These are phyloP conservation scores for Itoplectis maculator DNA, from an alignment of 2,888 invertebrate species.

Conservation along the genomic window DNA sequence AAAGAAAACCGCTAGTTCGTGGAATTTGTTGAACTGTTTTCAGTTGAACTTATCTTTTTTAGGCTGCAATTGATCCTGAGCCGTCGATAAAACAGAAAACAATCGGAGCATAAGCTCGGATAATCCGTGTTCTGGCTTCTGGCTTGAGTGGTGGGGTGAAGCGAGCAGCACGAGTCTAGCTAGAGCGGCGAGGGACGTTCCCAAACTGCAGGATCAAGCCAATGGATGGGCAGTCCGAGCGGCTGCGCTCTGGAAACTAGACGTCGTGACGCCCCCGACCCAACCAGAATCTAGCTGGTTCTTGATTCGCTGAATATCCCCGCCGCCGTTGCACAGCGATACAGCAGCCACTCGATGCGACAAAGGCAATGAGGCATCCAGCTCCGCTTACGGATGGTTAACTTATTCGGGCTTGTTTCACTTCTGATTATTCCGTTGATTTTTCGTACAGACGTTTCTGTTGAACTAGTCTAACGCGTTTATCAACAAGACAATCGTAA, in stretches of 20 bases:
- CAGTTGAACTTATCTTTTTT: constrained; percentile 9
- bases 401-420: background rate
- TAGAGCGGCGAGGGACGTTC: constrained; percentile 47
- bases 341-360: constrained; percentile 1
- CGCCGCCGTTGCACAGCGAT: constrained; percentile 2
- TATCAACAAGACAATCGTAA: background rate
- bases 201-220: constrained; percentile 37
- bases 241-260: constrained; percentile 64
- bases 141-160: constrained; percentile 19
- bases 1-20: constrained; percentile 25
- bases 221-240: constrained; percentile 45
- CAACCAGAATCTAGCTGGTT: constrained; percentile 64
- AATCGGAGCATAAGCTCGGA: constrained; percentile 54
- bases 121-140: constrained; percentile 40
- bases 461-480: background rate
- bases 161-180: constrained; percentile 49
- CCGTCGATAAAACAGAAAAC: background rate
- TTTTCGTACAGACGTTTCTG: background rate
- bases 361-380: background rate
- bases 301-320: constrained; percentile 53
- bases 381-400: background rate
- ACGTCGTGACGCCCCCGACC: constrained; percentile 67
- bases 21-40: background rate
- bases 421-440: background rate
- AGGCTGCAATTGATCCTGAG: constrained; percentile 10